Evolutionary conservation across 2,113 vertebrate species (phyloP).

Genomic region (Cepphus grylle): DNA sequence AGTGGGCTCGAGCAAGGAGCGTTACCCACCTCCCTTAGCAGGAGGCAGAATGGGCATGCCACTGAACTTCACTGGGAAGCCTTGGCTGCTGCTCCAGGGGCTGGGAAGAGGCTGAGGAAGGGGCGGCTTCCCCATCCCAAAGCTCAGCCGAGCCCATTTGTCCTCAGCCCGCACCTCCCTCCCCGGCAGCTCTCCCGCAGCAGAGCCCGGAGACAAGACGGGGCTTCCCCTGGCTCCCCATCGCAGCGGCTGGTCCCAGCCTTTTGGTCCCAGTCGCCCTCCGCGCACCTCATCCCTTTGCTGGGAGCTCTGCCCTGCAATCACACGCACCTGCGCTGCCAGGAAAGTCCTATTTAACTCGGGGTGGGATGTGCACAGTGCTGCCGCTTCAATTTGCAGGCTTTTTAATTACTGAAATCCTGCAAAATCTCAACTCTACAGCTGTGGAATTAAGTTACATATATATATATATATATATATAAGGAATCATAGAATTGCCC

Average conservation of each 20-base stretch:
- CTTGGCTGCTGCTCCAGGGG: accelerated
- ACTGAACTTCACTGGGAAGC: background rate
- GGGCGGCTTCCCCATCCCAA: background rate
- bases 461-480: no score
- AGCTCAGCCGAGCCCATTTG: background rate
- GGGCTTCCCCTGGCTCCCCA: background rate
- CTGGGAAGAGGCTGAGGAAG: background rate
- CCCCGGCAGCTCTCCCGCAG: background rate
- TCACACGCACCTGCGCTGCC: background rate
- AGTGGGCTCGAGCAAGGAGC: background rate
- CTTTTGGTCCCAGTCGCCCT: accelerated
- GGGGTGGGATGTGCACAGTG: background rate
- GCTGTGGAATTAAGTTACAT: background rate
- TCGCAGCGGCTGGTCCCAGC: background rate
- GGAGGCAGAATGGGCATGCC: no score
- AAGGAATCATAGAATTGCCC: no score
- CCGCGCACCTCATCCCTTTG: background rate
- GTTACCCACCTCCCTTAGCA: background rate
- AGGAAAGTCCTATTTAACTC: background rate
- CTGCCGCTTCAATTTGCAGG: background rate
- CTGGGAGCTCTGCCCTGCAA: background rate
- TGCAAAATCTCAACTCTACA: background rate
- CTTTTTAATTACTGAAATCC: background rate
- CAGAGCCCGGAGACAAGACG: background rate
- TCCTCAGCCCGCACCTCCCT: background rate